Evolutionary conservation across 2,797 vertebrate genomes (phyloP), one percentile per base, ranked within the genome.

Genomic region (Alcedo quadribrachys): DNA sequence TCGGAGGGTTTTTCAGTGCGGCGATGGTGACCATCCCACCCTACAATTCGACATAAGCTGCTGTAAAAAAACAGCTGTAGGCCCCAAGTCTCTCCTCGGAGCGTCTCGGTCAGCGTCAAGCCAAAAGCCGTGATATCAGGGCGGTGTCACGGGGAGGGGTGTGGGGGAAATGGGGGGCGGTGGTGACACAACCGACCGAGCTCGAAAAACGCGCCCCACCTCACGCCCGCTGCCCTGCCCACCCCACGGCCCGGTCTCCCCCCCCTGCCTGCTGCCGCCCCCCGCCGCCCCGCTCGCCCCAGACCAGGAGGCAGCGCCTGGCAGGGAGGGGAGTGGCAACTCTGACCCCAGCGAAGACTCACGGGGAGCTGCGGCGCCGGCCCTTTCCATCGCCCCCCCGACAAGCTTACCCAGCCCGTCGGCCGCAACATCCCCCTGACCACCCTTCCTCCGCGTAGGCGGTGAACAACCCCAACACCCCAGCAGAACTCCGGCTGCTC

Each of bases 81-180:
- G 90, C 88, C 87, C 53, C 27, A 14, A 24, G 16, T 9, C n/a
- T 18, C 48, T 28, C 15, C 61, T 2, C 3, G 40, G 28, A 28
- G 73, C 71, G 80, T 11, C 63, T 6, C 32, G 35, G 58, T 1
- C 51, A 22, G 63, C 68, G 45, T 3, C 42, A 3, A 61, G 37
- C 35, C 48, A 61, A 3, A 18, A 55, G 30, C 73, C 24, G 1
- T 0, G 54, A 4, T 2, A 13, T 1, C 45, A 3, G 8, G 62
- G 40, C 15, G 33, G 2, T 25, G 68, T 21, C 76, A 43, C 53
- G 14, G 35, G 17, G 28, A 27, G 16, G 5, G 25, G 6, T 2
- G 58, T 0, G 12, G 57, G 11, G 13, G 2, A 7, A 46, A 28
- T 10, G 8, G 6, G 6, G 15, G 20, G 15, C 1, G 65, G 4